phyloP scores from a whole-genome alignment of 2,797 vertebrate species.

The Sebastes matsubarae region DNA sequence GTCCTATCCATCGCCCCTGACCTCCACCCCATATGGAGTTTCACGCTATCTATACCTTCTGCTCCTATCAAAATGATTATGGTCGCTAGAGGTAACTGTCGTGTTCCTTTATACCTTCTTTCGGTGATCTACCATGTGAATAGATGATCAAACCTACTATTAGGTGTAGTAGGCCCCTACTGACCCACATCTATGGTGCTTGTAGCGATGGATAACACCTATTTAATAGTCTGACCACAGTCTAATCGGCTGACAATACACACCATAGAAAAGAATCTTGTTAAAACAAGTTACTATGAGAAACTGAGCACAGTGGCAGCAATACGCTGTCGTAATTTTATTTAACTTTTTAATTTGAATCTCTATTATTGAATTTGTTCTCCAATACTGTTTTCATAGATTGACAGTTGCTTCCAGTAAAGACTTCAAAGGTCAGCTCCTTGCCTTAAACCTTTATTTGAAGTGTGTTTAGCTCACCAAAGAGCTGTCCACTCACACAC shows the following conservation, averaged over 20 bases:
- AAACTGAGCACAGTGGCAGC: neutral
- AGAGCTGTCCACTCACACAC: neutral
- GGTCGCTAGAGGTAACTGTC: too few species aligned
- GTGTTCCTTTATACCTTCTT: too few species aligned
- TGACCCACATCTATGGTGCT: too few species aligned
- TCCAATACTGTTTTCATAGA: neutral
- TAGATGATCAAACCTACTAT: too few species aligned
- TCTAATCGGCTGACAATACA: neutral
- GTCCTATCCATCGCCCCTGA: too few species aligned
- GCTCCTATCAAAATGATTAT: too few species aligned
- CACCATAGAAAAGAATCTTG: neutral
- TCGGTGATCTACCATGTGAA: too few species aligned
- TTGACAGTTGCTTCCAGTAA: neutral
- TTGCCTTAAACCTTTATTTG: neutral
- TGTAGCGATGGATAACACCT: too few species aligned
- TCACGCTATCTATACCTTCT: too few species aligned
- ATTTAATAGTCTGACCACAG: too few species aligned
- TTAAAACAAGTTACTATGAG: neutral
- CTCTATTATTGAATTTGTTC: neutral
- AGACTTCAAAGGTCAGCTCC: neutral
- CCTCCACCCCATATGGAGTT: too few species aligned
- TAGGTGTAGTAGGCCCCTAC: too few species aligned
- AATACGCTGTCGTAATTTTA: neutral
- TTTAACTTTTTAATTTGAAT: neutral
- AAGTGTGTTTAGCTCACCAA: neutral